Evolutionary conservation across 2,797 vertebrate species (phyloP).

Genomic region (Cichlasoma orientale): DNA sequence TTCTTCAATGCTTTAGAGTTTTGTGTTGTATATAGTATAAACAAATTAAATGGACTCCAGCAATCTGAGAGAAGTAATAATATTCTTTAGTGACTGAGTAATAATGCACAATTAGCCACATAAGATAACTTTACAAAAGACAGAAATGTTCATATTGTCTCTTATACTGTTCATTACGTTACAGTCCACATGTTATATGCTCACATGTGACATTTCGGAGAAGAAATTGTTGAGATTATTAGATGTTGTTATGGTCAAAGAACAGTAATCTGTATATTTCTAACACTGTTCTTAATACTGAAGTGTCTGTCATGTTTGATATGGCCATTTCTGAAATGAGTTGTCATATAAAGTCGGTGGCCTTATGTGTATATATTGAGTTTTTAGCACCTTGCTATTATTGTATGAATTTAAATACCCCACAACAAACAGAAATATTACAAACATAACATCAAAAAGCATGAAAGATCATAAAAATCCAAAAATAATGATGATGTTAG

Average conservation of each 20-base stretch:
- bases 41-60: not conserved
- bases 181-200: too few relatives aligned
- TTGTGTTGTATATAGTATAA: not conserved
- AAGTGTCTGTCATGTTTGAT: too few relatives aligned
- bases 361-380: not conserved
- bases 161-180: not conserved
- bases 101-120: not conserved
- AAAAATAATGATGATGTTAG: too few relatives aligned
- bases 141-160: not conserved
- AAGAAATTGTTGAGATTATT: not conserved
- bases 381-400: not conserved
- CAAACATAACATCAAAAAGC: not conserved
- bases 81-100: not conserved
- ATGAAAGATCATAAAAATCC: too few relatives aligned
- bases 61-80: not conserved
- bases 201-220: not conserved
- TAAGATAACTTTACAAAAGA: not conserved
- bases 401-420: not conserved
- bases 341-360: not conserved
- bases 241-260: not conserved
- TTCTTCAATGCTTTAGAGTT: not conserved
- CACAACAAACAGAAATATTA: too few relatives aligned
- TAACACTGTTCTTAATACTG: too few relatives aligned
- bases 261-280: too few relatives aligned
- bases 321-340: accelerated